Evolutionary conservation across 2,888 invertebrate genomes (phyloP).

Genomic region (Drosophila neutralis): DNA sequence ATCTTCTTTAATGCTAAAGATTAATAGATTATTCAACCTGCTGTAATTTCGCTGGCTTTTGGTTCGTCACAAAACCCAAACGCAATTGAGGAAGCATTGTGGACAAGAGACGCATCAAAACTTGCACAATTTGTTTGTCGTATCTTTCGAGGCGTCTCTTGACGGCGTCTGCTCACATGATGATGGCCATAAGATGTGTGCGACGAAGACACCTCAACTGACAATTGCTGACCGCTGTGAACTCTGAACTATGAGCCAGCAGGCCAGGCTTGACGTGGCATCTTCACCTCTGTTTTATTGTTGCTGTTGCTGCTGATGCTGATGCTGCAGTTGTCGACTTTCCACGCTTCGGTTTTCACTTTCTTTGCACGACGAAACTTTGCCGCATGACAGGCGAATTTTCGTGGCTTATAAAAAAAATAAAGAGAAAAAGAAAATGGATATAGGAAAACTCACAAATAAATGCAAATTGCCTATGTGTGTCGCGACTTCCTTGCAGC

Average conservation of each 20-base stretch:
- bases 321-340: conserved; percentile 62
- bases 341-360: conserved; percentile 73
- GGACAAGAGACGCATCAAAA: conserved; percentile 24
- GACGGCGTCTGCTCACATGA: conserved; percentile 29
- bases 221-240: conserved; percentile 62
- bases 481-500: conserved; percentile 74
- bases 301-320: background rate
- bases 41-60: conserved; percentile 2
- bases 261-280: conserved; percentile 41
- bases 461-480: conserved; percentile 68
- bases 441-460: conserved; percentile 48
- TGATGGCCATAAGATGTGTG: conserved; percentile 36
- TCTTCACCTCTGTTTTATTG: conserved; percentile 39
- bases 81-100: conserved; percentile 38
- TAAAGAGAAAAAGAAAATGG: conserved; percentile 18
- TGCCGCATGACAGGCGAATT: conserved; percentile 59
- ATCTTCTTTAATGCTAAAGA: conserved; percentile 1
- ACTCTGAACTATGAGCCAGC: conserved; percentile 36
- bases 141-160: conserved; percentile 10
- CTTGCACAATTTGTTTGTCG: conserved; percentile 49
- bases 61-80: conserved; percentile 14
- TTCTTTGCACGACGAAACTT: conserved; percentile 73
- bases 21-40: conserved; percentile 19
- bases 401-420: conserved; percentile 33
- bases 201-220: conserved; percentile 32